Base-by-base conservation (phyloP, 2,888 invertebrate genomes). In the Mythimna albipuncta region DNA sequence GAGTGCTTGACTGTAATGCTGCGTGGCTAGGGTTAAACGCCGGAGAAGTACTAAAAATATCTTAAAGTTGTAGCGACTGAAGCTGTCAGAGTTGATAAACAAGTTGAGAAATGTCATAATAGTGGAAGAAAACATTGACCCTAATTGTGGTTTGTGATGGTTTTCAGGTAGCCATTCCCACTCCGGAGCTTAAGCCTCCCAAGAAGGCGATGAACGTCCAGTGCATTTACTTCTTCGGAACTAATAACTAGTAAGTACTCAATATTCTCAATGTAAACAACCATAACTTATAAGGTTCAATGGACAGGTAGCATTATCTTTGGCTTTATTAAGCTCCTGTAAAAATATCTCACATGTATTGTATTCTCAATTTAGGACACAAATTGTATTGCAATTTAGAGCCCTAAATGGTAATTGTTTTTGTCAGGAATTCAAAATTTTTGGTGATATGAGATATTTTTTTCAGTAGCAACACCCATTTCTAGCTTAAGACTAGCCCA, bases 201-300 rank as follows among this genome's bases (percentile, higher is more conserved):
- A 97, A 97, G 88, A 98, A 98, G 92, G 98, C 98, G 84, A 97
- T 89, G 55, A 97, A 97, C 77, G 92, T 97, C 64, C 98, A 98
- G 90, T 99, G 99, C 95, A 98, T 99, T 83, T 99, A 98, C 95
- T 99, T 99, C 96, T 99, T 99, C 94, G 99, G 99, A 72, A 97
- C 98, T n/a, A 98, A 98, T 89, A 99, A 99, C 93, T 99, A 98
- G 99, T 99, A 97, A 98, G 99, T 98, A 90, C 85, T 35, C 47
- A 38, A 21, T 66, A 61, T 55, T 69, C 9, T 54, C 26, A 7
- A 58, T 59, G 64, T 74, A 72, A 80, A 77, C 71, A 85, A 79
- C 32, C 59, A 13, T 44, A 11, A 11, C 19, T 32, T 21, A 38
- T n/a, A 21, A 55, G 41, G 9, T 55, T 75, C 57, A 19, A 54